Conservation (phyloP, 1,140 invertebrate genomes). For the Chelonus insularis region DNA sequence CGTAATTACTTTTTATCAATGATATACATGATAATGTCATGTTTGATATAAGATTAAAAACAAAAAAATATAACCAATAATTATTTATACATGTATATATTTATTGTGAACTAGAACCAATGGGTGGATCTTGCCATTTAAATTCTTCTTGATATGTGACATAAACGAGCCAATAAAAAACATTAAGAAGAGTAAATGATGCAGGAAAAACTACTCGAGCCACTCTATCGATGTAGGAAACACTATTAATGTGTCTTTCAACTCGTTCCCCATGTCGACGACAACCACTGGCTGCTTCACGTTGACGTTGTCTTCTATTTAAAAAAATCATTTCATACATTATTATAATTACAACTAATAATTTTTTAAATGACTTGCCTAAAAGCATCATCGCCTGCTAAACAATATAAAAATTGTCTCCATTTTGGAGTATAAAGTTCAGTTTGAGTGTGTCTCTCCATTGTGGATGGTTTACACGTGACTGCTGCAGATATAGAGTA, state of each 20-base stretch:
- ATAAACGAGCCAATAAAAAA: conserved; percentile 87
- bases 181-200: conserved; percentile 81
- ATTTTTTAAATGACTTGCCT: conserved; percentile 56
- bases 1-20: too few relatives aligned
- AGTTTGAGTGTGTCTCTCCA: conserved; percentile 82
- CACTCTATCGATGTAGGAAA: conserved; percentile 83
- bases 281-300: conserved; percentile 66
- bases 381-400: conserved; percentile 78
- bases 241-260: conserved; percentile 78
- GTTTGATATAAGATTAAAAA: too few relatives aligned
- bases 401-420: conserved; percentile 77
- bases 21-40: too few relatives aligned
- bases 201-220: conserved; percentile 85
- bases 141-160: conserved; percentile 73
- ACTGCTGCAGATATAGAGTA: conserved; percentile 44
- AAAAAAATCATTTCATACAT: conserved; percentile 3
- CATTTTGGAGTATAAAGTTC: conserved; percentile 72
- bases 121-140: conserved; percentile 69
- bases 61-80: too few relatives aligned
- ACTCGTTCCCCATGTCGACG: conserved; percentile 58
- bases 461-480: conserved; percentile 63
- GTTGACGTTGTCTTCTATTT: conserved; percentile 67
- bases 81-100: not conserved
- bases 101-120: conserved; percentile 36
- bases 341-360: too few relatives aligned